A percentile compares a stretch with the other conserved stretches of the same genome.
phyloP scores from a whole-genome alignment of 1,140 invertebrate species.

The Oncopodura yosiiana region DNA sequence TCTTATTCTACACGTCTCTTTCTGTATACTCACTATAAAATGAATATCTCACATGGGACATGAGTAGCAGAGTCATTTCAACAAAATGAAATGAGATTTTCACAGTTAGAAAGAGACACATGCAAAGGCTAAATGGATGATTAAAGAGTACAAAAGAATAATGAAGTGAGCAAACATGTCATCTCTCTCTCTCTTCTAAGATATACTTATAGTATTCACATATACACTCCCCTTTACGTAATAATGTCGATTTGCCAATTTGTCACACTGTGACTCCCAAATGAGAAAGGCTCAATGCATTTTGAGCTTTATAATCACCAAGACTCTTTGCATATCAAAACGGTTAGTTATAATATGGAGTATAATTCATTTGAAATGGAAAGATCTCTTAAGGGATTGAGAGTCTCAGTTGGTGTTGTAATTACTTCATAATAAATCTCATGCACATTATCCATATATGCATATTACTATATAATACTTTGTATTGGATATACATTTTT shows the following conservation, averaged over 20 bases:
- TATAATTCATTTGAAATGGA: not conserved
- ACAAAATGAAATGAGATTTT: too few relatives aligned
- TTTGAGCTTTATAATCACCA: not conserved
- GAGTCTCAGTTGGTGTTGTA: not conserved
- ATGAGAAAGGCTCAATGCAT: conserved; percentile 2
- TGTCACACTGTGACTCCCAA: conserved; percentile 32
- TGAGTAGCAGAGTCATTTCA: conserved; percentile 28
- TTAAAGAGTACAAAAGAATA: conserved; percentile 35
- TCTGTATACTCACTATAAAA: too few relatives aligned
- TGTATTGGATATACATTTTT: not conserved
- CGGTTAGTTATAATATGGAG: not conserved
- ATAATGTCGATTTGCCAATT: conserved; percentile 26
- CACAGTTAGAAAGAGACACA: too few relatives aligned
- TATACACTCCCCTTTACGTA: conserved; percentile 20
- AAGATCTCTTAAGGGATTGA: conserved; percentile 3
- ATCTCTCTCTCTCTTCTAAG: conserved; percentile 25
- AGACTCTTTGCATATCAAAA: not conserved
- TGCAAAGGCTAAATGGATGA: conserved; percentile 33
- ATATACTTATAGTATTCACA: conserved; percentile 19
- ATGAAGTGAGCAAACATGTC: conserved; percentile 35
- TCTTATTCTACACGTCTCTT: too few relatives aligned
- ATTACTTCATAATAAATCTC: not conserved
- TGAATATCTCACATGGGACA: too few relatives aligned
- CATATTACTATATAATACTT: too few relatives aligned
- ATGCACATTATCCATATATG: not conserved